Evolutionary conservation across 2,797 vertebrate species (phyloP).

Genomic region (Momotus momota): DNA sequence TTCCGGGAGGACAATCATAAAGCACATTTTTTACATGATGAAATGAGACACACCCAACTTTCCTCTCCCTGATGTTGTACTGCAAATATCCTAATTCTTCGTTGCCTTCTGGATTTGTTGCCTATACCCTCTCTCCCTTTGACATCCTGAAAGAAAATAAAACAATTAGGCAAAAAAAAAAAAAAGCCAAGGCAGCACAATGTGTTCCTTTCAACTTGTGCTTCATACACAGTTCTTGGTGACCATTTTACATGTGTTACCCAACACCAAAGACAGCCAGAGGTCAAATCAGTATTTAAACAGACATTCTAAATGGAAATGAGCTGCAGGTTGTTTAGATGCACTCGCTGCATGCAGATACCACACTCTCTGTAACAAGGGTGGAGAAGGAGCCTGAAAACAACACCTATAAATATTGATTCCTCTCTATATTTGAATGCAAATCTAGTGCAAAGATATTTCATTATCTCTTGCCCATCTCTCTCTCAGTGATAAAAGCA

Average conservation of each 20-base stretch:
- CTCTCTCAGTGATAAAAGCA: neutral
- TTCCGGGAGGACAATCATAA: neutral
- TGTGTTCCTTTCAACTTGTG: conserved; percentile 11
- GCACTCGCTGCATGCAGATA: conserved; percentile 48
- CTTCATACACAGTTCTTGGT: conserved; percentile 61
- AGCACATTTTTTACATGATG: neutral
- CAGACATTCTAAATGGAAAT: conserved; percentile 80
- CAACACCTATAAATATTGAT: conserved; percentile 53
- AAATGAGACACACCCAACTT: conserved; percentile 6
- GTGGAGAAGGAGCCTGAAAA: conserved; percentile 45
- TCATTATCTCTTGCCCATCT: neutral
- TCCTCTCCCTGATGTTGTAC: neutral
- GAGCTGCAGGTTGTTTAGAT: conserved; percentile 63
- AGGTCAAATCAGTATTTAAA: conserved; percentile 78
- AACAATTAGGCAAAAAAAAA: neutral
- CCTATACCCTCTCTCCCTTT: neutral
- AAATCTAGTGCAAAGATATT: neutral
- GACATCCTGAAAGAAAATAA: conserved; percentile 22
- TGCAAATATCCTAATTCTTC: conserved; percentile 22
- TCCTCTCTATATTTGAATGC: conserved; percentile 25
- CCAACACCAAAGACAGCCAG: conserved; percentile 42
- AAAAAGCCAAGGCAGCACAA: neutral
- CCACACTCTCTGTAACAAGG: conserved; percentile 20
- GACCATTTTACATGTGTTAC: conserved; percentile 66
- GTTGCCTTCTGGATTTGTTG: conserved; percentile 46